These are phyloP conservation scores for Dinomys branickii DNA, from an alignment of 2,113 vertebrate genomes.

Conservation along the genomic window DNA sequence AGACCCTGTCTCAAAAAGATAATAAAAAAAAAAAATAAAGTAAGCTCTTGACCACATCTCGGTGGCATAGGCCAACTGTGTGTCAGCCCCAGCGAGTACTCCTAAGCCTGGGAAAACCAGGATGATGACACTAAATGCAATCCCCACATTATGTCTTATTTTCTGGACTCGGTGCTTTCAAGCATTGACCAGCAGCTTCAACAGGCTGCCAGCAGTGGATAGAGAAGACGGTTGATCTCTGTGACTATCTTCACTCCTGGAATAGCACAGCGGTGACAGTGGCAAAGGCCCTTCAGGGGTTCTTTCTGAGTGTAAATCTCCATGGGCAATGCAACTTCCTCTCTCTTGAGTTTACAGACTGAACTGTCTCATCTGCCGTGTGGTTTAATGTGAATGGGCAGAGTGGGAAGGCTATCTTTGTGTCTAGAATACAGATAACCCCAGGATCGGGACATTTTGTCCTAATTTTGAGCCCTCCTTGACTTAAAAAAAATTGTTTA, in stretches of 20 bases:
- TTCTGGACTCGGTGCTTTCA: neutral
- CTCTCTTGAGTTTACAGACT: neutral
- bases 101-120: neutral
- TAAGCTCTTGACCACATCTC: neutral
- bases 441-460: neutral
- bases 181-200: neutral
- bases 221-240: neutral
- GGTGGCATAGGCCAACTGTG: neutral
- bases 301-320: neutral
- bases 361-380: neutral
- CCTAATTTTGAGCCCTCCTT: conserved; percentile 20
- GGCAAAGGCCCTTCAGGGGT: neutral
- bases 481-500: conserved; percentile 47
- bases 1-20: too few species aligned
- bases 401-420: neutral
- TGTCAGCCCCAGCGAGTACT: neutral
- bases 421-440: conserved; percentile 36
- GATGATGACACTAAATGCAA: neutral
- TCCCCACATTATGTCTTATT: neutral
- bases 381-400: neutral
- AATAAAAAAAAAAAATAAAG: neutral
- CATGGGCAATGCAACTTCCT: neutral
- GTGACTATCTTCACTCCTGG: neutral
- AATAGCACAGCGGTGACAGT: neutral
- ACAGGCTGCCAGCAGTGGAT: neutral